Percentiles rank a stretch among this genome's conserved stretches.
Evolutionary conservation across 2,797 vertebrate species (phyloP).

Genomic region (Phataginus tetradactyla): DNA sequence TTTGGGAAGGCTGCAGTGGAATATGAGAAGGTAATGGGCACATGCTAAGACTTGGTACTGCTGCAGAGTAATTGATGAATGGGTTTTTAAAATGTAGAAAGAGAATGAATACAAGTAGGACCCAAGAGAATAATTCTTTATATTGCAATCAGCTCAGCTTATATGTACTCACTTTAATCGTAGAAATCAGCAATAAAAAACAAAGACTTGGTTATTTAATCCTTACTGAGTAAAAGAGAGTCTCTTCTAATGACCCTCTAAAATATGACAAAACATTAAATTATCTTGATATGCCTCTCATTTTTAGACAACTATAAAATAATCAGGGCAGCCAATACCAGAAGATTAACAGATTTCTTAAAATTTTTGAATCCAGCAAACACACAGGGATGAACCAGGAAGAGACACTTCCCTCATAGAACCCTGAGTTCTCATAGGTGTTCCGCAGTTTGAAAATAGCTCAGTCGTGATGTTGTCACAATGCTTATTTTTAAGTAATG

Average conservation of each 20-base stretch:
- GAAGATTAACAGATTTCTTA: conserved; percentile 54
- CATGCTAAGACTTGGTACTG: conserved; percentile 74
- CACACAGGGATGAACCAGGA: not conserved
- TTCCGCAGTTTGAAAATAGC: conserved; percentile 66
- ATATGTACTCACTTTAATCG: conserved; percentile 88
- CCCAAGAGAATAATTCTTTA: conserved; percentile 88
- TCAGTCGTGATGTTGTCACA: conserved; percentile 51
- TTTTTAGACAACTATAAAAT: conserved; percentile 61
- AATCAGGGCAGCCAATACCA: not conserved
- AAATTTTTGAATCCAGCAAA: conserved; percentile 67
- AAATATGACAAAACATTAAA: conserved; percentile 73
- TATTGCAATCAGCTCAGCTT: conserved; percentile 88
- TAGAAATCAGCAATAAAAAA: conserved; percentile 86
- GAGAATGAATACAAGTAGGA: conserved; percentile 88
- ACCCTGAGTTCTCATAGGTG: conserved; percentile 74
- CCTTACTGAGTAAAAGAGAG: conserved; percentile 80
- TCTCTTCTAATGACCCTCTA: conserved; percentile 49
- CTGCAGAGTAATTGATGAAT: conserved; percentile 89
- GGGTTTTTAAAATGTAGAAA: conserved; percentile 88
- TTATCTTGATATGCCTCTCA: conserved; percentile 53
- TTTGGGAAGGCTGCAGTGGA: conserved; percentile 71
- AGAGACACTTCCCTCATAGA: conserved; percentile 15
- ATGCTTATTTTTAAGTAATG: conserved; percentile 79
- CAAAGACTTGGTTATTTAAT: conserved; percentile 85
- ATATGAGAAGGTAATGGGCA: conserved; percentile 56